Evolutionary conservation across 2,888 invertebrate species (phyloP).

Genomic region (Suillia variegata): DNA sequence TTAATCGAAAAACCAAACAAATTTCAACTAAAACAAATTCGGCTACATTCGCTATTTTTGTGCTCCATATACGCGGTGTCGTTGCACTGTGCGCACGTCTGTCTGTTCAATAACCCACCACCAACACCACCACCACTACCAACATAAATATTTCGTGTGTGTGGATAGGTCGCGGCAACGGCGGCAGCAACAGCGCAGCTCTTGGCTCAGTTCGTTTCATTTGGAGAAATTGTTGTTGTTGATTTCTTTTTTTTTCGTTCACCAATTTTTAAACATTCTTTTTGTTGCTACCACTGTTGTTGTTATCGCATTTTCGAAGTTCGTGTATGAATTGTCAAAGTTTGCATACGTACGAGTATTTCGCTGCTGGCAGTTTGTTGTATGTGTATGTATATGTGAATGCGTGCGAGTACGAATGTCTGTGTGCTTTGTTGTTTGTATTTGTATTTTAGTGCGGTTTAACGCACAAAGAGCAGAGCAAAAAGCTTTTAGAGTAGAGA

Average conservation of each 20-base stretch:
- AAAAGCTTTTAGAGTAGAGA: constrained; percentile 51
- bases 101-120: too few species aligned
- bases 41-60: too few species aligned
- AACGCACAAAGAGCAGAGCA: neutral
- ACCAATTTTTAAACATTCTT: too few species aligned
- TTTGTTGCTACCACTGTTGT: neutral
- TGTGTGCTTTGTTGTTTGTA: too few species aligned
- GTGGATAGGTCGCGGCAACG: constrained; percentile 50
- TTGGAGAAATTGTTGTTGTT: too few species aligned
- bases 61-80: too few species aligned
- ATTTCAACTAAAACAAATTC: too few species aligned
- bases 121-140: too few species aligned
- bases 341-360: neutral
- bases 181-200: constrained; percentile 14
- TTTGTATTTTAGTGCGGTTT: constrained; percentile 1
- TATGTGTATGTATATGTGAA: neutral
- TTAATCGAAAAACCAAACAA: too few species aligned
- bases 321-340: neutral
- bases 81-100: constrained; percentile 38
- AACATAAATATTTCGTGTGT: too few species aligned
- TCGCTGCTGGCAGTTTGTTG: neutral
- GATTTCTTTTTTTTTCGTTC: neutral
- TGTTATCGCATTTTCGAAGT: neutral
- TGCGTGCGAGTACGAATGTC: neutral
- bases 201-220: constrained; percentile 30